Base-by-base conservation (phyloP, 2,113 vertebrate species). In the Calonectris borealis region DNA sequence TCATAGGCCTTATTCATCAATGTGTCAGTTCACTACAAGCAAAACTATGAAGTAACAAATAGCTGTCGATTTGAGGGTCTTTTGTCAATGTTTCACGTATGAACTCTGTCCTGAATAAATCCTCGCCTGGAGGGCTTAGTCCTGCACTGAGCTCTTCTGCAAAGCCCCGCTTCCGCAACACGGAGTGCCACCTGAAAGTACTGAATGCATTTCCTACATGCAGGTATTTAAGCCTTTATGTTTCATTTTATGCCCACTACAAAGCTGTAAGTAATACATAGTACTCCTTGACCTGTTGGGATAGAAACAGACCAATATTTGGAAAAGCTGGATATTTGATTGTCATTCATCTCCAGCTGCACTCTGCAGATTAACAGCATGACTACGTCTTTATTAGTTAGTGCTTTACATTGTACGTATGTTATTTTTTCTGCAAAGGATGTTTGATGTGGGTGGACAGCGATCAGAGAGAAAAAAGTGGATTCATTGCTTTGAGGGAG, bases 401-500 rank as follows among this genome's bases (percentile, higher is more conserved):
- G 57, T 55, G 18, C 49, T 77, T 95, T 84, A 95, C 54, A 51
- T 58, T 79, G 48, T 89, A n/a, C 16, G 5, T 71, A 27, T 69
- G 34, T 57, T 68, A 24, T 90, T 69, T 86, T 93, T 95, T 70
- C 93, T 97, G 80, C 79, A 69, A 90, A 98, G 98, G 91, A 98
- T 98, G 98, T 98, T 98, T 86, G 98, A 98, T 91, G 98, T 98
- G 71, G 98, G 98, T 80, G 98, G 98, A 83, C 98, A 98, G 82
- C 95, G 98, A 92, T 98, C 98, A 16, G 98, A 98, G 77, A 97
- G 98, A 86, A 98, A 98, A 60, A 98, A 98, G 73, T 98, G 98
- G 98, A 98, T 98, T 77, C 98, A 98, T 26, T 98, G 98, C 95
- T 98, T 98, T 85, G 98, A 98, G 96, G 98, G 98, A 55, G 98